Percentiles rank a stretch among this genome's conserved stretches.
Evolutionary conservation across 2,888 invertebrate genomes (phyloP).

Genomic region (Rotaria socialis): DNA sequence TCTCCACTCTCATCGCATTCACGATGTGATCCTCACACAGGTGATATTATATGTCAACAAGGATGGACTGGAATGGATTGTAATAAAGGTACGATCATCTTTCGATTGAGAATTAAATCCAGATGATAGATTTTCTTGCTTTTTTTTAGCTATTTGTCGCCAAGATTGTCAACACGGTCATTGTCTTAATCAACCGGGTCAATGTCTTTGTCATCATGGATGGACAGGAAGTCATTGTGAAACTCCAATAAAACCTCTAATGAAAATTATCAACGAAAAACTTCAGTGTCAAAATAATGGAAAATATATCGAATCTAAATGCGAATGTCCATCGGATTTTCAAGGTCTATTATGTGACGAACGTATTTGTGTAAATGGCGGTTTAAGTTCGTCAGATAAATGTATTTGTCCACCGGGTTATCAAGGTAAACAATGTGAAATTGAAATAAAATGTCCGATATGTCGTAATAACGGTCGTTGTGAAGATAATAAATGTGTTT

Average conservation of each 20-base stretch:
- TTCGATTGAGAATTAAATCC: background rate
- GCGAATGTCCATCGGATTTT: background rate
- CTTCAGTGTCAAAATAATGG: background rate
- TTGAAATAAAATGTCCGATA: background rate
- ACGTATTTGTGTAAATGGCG: constrained; percentile 32
- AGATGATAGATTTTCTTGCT: background rate
- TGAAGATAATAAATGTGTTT: background rate
- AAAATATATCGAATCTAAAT: background rate
- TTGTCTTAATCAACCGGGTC: background rate
- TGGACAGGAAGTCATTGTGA: background rate
- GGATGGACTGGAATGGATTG: constrained; percentile 25
- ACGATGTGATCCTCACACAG: constrained; percentile 13
- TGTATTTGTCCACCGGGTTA: constrained; percentile 2
- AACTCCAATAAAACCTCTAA: background rate
- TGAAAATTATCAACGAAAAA: background rate
- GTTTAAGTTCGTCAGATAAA: background rate
- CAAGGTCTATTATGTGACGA: constrained; percentile 15
- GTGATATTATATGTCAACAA: constrained; percentile 30
- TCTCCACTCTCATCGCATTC: background rate
- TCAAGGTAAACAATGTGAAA: constrained; percentile 32
- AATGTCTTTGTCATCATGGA: constrained; percentile 26
- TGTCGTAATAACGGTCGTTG: constrained; percentile 24
- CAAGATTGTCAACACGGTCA: background rate
- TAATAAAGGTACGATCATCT: constrained; percentile 20
- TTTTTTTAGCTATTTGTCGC: constrained; percentile 25